These are phyloP conservation scores for Gymnoscopelus braueri DNA, from an alignment of 2,797 vertebrate species.

Conservation along the genomic window DNA sequence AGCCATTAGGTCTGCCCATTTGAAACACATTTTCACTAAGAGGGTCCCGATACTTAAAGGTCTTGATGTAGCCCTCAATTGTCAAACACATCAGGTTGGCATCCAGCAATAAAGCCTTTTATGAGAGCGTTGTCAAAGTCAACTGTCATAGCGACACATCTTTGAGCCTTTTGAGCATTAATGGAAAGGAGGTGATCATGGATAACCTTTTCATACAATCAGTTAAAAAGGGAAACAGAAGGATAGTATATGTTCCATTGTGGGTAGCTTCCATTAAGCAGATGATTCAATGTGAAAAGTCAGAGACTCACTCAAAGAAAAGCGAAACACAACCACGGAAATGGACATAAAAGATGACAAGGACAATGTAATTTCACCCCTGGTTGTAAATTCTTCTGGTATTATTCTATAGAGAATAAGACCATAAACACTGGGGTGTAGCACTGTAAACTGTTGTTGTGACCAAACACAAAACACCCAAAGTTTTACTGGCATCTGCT, in stretches of 20 bases:
- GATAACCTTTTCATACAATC: conserved; percentile 13
- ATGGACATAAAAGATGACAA: neutral
- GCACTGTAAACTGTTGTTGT: too few species aligned
- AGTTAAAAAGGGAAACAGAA: neutral
- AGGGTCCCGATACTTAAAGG: too few species aligned
- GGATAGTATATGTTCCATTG: neutral
- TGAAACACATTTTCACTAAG: neutral
- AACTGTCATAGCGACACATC: too few species aligned
- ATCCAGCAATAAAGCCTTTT: too few species aligned
- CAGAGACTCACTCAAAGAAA: neutral
- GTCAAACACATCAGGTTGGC: too few species aligned
- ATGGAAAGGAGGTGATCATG: too few species aligned
- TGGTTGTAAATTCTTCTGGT: neutral
- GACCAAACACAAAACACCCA: too few species aligned
- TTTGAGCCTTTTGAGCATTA: too few species aligned
- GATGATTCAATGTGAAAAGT: neutral
- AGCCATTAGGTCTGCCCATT: neutral
- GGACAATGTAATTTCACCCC: neutral
- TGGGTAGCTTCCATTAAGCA: conserved; percentile 5
- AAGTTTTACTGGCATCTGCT: neutral
- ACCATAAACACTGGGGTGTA: too few species aligned
- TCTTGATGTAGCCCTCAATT: too few species aligned
- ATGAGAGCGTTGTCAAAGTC: too few species aligned
- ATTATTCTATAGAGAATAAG: conserved; percentile 6
- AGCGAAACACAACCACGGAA: neutral